These are phyloP conservation scores for Tetramorium alpestre DNA, from an alignment of 1,140 invertebrate species.

Conservation along the genomic window DNA sequence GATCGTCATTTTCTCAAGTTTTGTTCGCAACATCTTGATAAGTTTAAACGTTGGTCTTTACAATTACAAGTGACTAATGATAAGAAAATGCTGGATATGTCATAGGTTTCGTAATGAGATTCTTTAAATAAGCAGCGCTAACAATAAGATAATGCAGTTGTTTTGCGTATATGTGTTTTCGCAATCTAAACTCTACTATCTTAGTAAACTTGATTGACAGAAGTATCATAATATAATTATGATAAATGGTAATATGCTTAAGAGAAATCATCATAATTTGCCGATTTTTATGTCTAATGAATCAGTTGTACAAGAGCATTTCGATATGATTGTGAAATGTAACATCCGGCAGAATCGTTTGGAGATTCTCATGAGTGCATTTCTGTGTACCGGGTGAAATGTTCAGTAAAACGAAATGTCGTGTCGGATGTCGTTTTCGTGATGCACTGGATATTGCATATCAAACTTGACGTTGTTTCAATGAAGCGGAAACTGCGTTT, in stretches of 20 bases:
- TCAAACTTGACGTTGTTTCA: conserved; percentile 56
- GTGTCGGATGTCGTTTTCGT: conserved; percentile 40
- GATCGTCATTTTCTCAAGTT: neutral
- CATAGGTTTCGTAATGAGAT: neutral
- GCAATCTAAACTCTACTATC: neutral
- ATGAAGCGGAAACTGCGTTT: conserved; percentile 56
- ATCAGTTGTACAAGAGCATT: neutral
- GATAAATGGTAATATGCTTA: neutral
- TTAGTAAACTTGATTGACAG: neutral
- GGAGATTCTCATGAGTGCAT: conserved; percentile 29
- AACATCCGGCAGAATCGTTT: conserved; percentile 11
- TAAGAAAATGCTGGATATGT: neutral
- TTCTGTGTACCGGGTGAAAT: conserved; percentile 44
- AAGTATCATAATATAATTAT: neutral
- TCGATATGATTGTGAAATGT: conserved; percentile 38
- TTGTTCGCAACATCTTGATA: neutral
- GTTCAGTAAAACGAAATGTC: conserved; percentile 56
- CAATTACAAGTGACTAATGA: neutral
- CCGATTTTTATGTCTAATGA: neutral
- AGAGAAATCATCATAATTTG: neutral
- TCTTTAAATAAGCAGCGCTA: neutral
- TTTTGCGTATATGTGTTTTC: too few species aligned
- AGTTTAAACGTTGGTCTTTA: neutral
- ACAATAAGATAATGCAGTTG: neutral
- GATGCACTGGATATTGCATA: conserved; percentile 52